Percentiles rank a stretch among this genome's conserved stretches.
Evolutionary conservation across 2,888 invertebrate genomes (phyloP).

Genomic region (Idaea dimidiata): DNA sequence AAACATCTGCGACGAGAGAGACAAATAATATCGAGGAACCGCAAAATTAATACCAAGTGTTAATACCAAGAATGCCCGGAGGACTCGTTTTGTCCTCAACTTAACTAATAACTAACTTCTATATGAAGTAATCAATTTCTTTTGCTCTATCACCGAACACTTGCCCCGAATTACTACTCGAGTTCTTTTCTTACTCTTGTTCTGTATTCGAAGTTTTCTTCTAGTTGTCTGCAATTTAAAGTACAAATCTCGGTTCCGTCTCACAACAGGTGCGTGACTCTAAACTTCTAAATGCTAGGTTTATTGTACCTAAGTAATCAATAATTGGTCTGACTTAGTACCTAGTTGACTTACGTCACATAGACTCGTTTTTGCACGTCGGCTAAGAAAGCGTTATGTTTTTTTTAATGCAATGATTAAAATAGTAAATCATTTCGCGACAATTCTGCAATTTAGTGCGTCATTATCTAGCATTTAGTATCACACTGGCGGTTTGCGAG

Average conservation of each 20-base stretch:
- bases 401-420: no score
- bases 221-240: not conserved
- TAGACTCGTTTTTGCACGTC: no score
- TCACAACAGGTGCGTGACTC: no score
- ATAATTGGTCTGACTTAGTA: no score
- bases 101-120: constrained; percentile 19
- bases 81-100: constrained; percentile 4
- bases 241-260: not conserved
- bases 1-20: constrained; percentile 1
- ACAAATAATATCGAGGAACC: constrained; percentile 2
- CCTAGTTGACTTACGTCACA: no score
- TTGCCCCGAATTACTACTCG: constrained; percentile 1
- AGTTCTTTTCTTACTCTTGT: not conserved
- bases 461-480: no score
- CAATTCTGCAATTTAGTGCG: no score
- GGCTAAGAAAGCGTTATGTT: no score
- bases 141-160: constrained; percentile 9
- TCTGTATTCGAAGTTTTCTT: not conserved
- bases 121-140: constrained; percentile 17
- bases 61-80: not conserved
- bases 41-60: constrained; percentile 11
- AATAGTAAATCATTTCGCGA: no score
- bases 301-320: no score
- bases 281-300: no score
- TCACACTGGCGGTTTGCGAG: no score